Evolutionary conservation across 2,113 vertebrate species (phyloP), one percentile per base, ranked within the genome.

Genomic region (Burhinus oedicnemus): DNA sequence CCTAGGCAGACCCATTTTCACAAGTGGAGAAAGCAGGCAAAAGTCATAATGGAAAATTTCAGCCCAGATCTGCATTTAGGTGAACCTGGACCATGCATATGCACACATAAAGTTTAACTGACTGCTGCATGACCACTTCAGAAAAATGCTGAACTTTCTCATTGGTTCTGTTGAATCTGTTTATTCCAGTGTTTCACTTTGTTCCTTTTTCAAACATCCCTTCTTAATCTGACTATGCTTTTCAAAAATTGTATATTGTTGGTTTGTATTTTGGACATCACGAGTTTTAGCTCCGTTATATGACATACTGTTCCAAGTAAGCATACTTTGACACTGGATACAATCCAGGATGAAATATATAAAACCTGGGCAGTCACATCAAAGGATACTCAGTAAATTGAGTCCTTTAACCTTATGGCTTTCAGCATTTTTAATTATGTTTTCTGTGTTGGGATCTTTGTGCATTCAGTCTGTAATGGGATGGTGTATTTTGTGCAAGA

Each of bases 31-130:
- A 94, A 93, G 44, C 72, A 95, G 89, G 55, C 57, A 95, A 93
- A 71, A 90, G 69, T 79, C 26, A 16, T 38, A 95, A 83, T 62
- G 47, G 89, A 96, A 96, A 98, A 92, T 92, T 91, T 90, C 87
- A 92, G 90, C 81, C 62, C 45, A 83, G 34, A 51, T 87, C 49
- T 82, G 60, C 42, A 32, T 90, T 80, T 92, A 74, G 70, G 54
- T 81, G 79, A 81, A 82, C 47, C 13, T 86, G 62, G 29, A 61
- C 45, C 16, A 47, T 27, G 29, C 25, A 78, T 11, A 29, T 49
- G 45, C 29, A 47, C 20, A 52, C 16, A 55, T 2, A 54, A 64
- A 71, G 15, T 80, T 85, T 65, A 85, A 12, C 38, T 52, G 74
- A 29, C 44, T 65, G 29, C 84, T 49, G 29, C 44, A 72, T 11